Conservation (phyloP, 2,888 invertebrate genomes). For the Villa cingulata region DNA sequence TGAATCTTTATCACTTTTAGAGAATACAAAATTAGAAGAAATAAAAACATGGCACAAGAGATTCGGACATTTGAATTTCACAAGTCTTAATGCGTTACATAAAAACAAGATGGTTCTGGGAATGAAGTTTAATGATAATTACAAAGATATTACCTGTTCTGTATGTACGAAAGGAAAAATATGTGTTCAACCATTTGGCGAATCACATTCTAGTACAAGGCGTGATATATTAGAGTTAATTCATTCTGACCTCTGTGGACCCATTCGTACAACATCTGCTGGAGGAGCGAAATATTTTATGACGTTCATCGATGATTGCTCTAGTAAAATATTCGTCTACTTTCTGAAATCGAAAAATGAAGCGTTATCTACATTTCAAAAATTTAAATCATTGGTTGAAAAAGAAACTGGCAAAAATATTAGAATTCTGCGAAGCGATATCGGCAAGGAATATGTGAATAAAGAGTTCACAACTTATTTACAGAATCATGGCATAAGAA, state of each 20-base stretch:
- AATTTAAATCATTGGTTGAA: slow-evolving; percentile 12
- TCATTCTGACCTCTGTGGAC: slow-evolving; percentile 11
- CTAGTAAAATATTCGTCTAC: slow-evolving; percentile 10
- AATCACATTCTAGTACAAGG: not conserved
- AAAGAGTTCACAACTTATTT: slow-evolving; percentile 9
- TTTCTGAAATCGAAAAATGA: slow-evolving; percentile 14
- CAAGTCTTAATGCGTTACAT: not conserved
- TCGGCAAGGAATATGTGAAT: slow-evolving; percentile 12
- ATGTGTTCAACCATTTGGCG: slow-evolving; percentile 6
- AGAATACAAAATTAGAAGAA: not conserved
- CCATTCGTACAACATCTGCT: slow-evolving; percentile 11
- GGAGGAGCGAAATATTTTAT: slow-evolving; percentile 14
- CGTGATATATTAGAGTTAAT: not conserved
- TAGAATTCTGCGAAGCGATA: slow-evolving; percentile 11
- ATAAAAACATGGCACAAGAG: not conserved
- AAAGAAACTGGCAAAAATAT: slow-evolving; percentile 10
- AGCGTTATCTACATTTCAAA: slow-evolving; percentile 9
- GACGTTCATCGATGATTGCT: slow-evolving; percentile 13
- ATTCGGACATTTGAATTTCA: not conserved
- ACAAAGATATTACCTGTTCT: not conserved
- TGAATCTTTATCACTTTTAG: too few relatives aligned
- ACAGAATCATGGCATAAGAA: slow-evolving; percentile 10
- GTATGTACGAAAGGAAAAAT: slow-evolving; percentile 11
- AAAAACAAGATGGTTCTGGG: not conserved
- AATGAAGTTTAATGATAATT: not conserved